Percentiles rank a stretch among this genome's conserved stretches.
Conservation (phyloP, 2,888 invertebrate genomes). For the Tetropium fuscum region DNA sequence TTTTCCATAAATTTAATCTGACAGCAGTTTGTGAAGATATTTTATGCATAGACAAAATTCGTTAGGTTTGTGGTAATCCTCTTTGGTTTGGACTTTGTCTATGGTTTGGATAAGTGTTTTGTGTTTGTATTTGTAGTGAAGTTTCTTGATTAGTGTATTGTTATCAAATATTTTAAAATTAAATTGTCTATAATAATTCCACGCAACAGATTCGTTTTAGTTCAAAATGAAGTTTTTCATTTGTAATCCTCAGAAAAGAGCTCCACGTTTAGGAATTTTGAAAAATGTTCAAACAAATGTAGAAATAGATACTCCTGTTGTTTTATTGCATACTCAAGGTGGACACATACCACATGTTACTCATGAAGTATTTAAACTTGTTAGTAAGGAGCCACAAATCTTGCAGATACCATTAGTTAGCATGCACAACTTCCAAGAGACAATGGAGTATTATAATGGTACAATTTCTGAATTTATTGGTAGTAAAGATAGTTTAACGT, state of each 20-base stretch:
- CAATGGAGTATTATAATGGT: slow-evolving; percentile 73
- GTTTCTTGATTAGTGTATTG: no score
- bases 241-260: slow-evolving; percentile 70
- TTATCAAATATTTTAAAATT: no score
- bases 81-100: no score
- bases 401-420: slow-evolving; percentile 81
- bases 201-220: no score
- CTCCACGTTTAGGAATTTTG: slow-evolving; percentile 77
- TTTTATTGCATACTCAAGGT: slow-evolving; percentile 82
- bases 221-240: slow-evolving; percentile 80
- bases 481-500: slow-evolving; percentile 68
- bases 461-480: slow-evolving; percentile 77
- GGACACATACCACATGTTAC: slow-evolving; percentile 88
- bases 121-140: no score
- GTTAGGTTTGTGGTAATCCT: no score
- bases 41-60: no score
- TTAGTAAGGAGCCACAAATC: slow-evolving; percentile 72
- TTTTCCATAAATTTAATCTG: no score
- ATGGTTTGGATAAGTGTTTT: no score
- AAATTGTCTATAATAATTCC: no score
- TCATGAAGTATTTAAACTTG: slow-evolving; percentile 77
- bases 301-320: slow-evolving; percentile 78
- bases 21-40: no score
- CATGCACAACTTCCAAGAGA: slow-evolving; percentile 70
- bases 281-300: slow-evolving; percentile 70